Conservation (phyloP, 2,113 vertebrate genomes). For the Corynorhinus townsendii region DNA sequence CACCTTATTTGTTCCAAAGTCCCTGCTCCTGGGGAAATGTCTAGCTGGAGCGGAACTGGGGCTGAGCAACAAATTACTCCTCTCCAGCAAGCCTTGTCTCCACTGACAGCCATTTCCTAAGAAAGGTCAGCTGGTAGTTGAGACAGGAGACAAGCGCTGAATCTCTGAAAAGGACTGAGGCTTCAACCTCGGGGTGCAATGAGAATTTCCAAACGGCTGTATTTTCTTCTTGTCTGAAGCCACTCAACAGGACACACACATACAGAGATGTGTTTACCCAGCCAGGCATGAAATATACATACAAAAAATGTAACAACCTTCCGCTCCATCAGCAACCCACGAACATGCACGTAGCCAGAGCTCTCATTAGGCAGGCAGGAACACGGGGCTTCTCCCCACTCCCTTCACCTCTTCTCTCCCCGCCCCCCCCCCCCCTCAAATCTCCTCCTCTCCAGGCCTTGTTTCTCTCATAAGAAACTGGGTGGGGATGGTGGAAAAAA, state of each 20-base stretch:
- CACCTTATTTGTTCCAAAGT: conserved; percentile 60
- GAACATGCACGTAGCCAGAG: not conserved
- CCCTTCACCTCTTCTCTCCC: too few species aligned
- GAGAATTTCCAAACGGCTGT: not conserved
- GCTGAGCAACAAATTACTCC: conserved; percentile 61
- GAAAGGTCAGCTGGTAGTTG: conserved; percentile 50
- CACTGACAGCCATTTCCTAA: conserved; percentile 35
- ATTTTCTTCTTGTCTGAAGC: not conserved
- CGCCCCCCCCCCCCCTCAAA: too few species aligned
- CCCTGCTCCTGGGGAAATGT: conserved; percentile 37
- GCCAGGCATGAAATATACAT: not conserved
- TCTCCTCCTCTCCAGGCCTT: not conserved
- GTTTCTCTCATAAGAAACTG: not conserved
- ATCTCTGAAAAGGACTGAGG: conserved; percentile 26
- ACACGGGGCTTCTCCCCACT: rapidly evolving
- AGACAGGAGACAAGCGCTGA: not conserved
- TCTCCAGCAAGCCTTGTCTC: conserved; percentile 43
- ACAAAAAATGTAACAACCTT: not conserved
- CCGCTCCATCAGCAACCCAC: not conserved
- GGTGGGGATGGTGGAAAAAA: not conserved
- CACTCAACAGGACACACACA: not conserved
- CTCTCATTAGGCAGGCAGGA: not conserved
- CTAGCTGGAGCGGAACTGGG: conserved; percentile 47
- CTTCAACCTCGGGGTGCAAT: not conserved
- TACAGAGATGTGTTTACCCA: not conserved